Percentiles rank a stretch among this genome's conserved stretches.
Evolutionary conservation across 2,113 vertebrate species (phyloP).

Genomic region (Dascyllus trimaculatus): DNA sequence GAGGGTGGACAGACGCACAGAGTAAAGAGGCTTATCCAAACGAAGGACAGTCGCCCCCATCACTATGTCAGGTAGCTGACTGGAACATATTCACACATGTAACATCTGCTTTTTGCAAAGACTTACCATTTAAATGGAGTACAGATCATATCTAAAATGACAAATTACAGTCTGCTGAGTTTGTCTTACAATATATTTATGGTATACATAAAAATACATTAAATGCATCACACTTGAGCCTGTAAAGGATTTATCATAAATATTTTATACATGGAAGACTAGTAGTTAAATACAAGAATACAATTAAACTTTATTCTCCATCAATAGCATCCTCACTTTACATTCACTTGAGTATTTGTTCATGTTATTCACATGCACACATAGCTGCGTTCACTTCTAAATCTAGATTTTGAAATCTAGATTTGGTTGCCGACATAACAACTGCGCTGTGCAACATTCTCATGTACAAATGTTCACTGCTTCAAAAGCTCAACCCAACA

Average conservation of each 20-base stretch:
- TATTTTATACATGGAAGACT: conserved; percentile 8
- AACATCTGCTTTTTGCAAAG: too few species aligned
- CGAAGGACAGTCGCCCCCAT: conserved; percentile 61
- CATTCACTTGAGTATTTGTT: neutral
- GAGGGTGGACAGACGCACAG: conserved; percentile 29
- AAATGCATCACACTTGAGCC: neutral
- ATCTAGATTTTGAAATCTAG: neutral
- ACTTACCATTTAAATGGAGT: neutral
- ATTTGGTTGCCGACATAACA: neutral
- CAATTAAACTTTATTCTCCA: conserved; percentile 5
- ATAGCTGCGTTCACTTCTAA: conserved; percentile 4
- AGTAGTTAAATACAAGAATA: conserved; percentile 31
- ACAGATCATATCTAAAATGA: neutral
- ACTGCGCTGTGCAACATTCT: neutral
- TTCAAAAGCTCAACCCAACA: neutral
- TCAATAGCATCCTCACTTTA: neutral
- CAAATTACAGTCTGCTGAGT: neutral
- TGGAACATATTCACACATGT: conserved; percentile 5
- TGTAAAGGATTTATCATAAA: conserved; percentile 28
- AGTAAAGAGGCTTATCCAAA: conserved; percentile 73
- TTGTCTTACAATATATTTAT: conserved; percentile 10
- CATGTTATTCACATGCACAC: neutral
- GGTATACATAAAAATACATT: neutral
- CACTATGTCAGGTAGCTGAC: conserved; percentile 36
- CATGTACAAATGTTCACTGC: neutral